These are phyloP conservation scores for Sicus ferrugineus DNA, from an alignment of 2,888 invertebrate species.

Conservation along the genomic window DNA sequence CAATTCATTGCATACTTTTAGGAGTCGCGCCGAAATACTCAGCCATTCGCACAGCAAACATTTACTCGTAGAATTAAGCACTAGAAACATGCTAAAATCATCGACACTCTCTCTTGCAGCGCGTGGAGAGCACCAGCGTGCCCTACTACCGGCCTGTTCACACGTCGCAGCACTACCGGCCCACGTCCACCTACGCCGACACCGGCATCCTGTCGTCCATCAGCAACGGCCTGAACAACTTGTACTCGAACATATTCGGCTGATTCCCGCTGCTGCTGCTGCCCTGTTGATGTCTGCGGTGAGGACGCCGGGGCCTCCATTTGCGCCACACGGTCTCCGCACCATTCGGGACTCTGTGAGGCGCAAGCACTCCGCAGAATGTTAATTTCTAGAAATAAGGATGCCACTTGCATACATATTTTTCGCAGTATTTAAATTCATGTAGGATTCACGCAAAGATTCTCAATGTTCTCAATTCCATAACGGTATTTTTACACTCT, in stretches of 20 bases:
- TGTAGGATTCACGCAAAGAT: too few relatives aligned
- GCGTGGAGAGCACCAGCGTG: constrained; percentile 71
- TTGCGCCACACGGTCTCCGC: too few relatives aligned
- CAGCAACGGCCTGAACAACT: constrained; percentile 78
- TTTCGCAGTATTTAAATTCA: too few relatives aligned
- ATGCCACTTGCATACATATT: too few relatives aligned
- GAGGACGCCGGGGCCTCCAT: constrained; percentile 43
- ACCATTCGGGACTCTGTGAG: too few relatives aligned
- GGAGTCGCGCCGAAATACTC: neutral
- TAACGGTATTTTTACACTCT: too few relatives aligned
- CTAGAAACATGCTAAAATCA: too few relatives aligned
- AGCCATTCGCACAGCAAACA: too few relatives aligned
- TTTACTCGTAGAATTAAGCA: too few relatives aligned
- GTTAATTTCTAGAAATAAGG: too few relatives aligned
- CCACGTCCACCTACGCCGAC: constrained; percentile 63
- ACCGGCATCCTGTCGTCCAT: constrained; percentile 78
- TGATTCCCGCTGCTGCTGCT: constrained; percentile 60
- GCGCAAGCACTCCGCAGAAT: too few relatives aligned
- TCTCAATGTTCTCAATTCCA: too few relatives aligned
- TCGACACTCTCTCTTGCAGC: constrained; percentile 68
- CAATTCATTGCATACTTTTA: neutral
- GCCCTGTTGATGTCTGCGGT: constrained; percentile 43
- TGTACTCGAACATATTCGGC: constrained; percentile 81
- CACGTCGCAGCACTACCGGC: constrained; percentile 66
- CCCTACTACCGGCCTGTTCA: constrained; percentile 69